These are phyloP conservation scores for Aphodius granarius DNA, from an alignment of 2,888 invertebrate genomes.

Conservation along the genomic window DNA sequence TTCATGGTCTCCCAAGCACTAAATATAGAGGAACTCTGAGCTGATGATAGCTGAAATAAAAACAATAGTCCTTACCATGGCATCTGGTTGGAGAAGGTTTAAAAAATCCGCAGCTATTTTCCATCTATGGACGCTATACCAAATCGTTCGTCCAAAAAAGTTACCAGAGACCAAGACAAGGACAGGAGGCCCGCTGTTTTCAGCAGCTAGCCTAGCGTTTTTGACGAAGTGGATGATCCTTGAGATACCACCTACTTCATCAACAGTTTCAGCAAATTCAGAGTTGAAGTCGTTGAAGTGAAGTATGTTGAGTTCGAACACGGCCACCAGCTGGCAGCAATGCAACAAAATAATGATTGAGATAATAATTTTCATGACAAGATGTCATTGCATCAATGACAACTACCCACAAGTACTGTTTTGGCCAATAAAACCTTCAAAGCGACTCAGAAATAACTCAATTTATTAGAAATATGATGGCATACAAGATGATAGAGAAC, in stretches of 20 bases:
- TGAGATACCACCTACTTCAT: background rate
- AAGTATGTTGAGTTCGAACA: background rate
- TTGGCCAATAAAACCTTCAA: no score
- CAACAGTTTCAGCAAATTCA: background rate
- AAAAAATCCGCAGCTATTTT: background rate
- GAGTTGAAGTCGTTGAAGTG: background rate
- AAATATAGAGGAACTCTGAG: constrained; percentile 38
- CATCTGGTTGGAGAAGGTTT: background rate
- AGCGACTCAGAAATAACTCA: no score
- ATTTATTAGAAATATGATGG: no score
- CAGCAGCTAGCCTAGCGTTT: background rate
- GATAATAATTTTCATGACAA: background rate
- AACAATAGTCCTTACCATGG: no score
- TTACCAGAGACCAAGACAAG: background rate
- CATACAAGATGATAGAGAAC: no score
- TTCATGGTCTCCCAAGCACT: constrained; percentile 93
- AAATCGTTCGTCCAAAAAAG: background rate
- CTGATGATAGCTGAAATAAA: no score
- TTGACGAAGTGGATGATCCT: background rate
- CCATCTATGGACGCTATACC: background rate
- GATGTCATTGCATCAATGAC: background rate
- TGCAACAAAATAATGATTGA: background rate
- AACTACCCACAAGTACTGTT: background rate
- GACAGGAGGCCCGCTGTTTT: background rate
- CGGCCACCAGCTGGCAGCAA: background rate